Evolutionary conservation across 2,113 vertebrate genomes (phyloP), one percentile per base, ranked within the genome.

Genomic region (Polyodon spathula): DNA sequence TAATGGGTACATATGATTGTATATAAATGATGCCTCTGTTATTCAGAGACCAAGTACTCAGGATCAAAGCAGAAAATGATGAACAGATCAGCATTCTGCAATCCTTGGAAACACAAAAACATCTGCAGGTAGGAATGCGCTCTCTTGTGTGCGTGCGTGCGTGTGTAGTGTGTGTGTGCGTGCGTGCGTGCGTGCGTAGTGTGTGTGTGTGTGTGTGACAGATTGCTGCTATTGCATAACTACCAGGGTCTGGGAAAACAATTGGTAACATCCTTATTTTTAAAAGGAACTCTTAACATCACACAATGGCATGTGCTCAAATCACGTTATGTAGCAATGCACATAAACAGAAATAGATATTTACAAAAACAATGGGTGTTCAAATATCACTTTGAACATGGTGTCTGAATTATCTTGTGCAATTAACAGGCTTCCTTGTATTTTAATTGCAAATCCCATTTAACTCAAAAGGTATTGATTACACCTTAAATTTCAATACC

Each of bases 11-110:
- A 50, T 40, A 40, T 10, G n/a, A 12, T 15, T 50, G 27, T 15
- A 43, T 37, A 38, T 40, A 6, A 9, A 40, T 4, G 12, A 44
- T 4, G 41, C 53, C 60, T 60, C 14, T 27, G 14, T 56, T 42
- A 43, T 70, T 41, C 68, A 89, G 87, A 48, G 69, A 88, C 62
- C 85, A 89, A 61, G 84, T 89, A 51, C 82, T 91, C 57, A 77
- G 85, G 46, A 73, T 87, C 64, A 61, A 41, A 54, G 68, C 81
- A 4, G 74, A 27, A 38, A 77, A 74, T 50, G 66, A 81, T 51
- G 77, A 86, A 6, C 71, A 89, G 44, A 27, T 86, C 1, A 42
- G 46, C 57, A 68, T 68, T 15, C 56, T 90, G 53, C 63, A 69
- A 27, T 42, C 78, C 14, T 0, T 91, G 70, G 81, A 86, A 41